phyloP scores from a whole-genome alignment of 2,113 vertebrate species.

The Myotis davidii region DNA sequence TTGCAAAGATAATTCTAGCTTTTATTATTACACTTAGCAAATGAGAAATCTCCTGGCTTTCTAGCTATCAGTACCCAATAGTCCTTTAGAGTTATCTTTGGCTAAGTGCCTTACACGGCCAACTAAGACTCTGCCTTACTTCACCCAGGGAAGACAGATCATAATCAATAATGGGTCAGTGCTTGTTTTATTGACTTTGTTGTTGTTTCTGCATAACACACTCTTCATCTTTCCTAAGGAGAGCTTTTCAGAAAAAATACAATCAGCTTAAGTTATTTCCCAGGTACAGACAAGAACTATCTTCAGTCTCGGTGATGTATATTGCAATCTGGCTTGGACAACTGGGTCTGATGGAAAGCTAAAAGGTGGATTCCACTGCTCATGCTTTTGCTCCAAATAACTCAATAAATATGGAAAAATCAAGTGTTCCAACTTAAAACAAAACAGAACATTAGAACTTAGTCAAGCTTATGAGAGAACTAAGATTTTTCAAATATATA shows the following conservation, averaged over 20 bases:
- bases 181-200: neutral
- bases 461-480: neutral
- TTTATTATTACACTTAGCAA: neutral
- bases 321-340: neutral
- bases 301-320: neutral
- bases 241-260: constrained; percentile 39
- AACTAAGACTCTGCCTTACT: constrained; percentile 1
- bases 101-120: neutral
- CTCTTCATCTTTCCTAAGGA: neutral
- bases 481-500: neutral
- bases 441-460: neutral
- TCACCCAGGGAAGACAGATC: neutral
- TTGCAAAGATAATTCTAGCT: neutral
- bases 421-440: neutral
- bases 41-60: neutral
- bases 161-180: constrained; percentile 45
- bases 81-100: neutral
- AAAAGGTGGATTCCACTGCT: neutral
- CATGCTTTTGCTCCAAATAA: neutral
- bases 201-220: neutral
- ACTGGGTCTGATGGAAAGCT: neutral
- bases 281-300: neutral
- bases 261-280: neutral
- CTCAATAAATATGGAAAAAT: neutral
- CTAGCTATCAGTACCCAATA: neutral